Evolutionary conservation across 2,113 vertebrate genomes (phyloP).

Genomic region (Hiodon tergisus): DNA sequence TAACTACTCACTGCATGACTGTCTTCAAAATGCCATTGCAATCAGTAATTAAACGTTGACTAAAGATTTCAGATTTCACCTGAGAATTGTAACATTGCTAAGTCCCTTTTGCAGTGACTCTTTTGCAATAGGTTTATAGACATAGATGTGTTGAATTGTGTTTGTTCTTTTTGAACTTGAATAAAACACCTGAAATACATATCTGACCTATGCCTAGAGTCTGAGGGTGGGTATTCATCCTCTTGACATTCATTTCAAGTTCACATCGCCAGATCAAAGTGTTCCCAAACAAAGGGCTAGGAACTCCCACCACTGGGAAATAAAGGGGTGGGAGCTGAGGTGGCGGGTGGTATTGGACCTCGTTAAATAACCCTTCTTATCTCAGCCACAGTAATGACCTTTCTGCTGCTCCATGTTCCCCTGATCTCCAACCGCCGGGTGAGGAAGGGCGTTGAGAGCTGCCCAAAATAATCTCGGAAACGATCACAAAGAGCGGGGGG

Average conservation of each 20-base stretch:
- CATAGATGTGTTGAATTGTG: too few species aligned
- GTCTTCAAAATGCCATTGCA: too few species aligned
- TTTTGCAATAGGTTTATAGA: too few species aligned
- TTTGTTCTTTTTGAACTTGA: too few species aligned
- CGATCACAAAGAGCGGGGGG: slow-evolving; percentile 10
- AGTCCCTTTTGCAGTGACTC: too few species aligned
- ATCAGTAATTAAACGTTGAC: too few species aligned
- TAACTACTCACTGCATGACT: too few species aligned
- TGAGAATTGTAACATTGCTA: too few species aligned
- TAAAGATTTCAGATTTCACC: too few species aligned
- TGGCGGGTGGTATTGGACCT: background rate
- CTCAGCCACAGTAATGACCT: background rate
- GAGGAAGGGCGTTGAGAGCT: slow-evolving; percentile 17
- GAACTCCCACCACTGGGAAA: background rate
- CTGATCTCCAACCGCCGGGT: background rate
- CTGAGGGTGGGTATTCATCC: background rate
- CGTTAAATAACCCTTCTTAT: background rate
- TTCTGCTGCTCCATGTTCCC: background rate
- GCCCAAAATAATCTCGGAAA: slow-evolving; percentile 14
- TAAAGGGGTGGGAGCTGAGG: background rate
- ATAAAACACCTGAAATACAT: too few species aligned
- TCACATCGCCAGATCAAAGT: slow-evolving; percentile 16
- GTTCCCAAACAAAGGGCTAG: slow-evolving; percentile 13
- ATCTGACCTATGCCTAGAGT: background rate
- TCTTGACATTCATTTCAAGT: background rate